A percentile compares a stretch with the other conserved stretches of the same genome.
phyloP scores from a whole-genome alignment of 2,888 invertebrate genomes.

The Callinectes sapidus region DNA sequence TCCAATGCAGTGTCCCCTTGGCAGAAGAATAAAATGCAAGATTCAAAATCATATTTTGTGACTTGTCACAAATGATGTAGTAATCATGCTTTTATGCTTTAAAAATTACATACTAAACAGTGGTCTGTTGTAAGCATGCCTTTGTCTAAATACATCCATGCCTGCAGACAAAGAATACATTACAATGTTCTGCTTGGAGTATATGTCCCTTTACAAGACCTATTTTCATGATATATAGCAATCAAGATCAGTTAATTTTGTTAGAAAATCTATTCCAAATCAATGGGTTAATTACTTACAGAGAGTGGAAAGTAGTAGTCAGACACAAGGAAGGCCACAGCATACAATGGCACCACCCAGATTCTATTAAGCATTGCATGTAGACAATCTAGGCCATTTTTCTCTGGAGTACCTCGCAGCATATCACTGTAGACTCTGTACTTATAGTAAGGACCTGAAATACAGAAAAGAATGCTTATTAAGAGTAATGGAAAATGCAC shows the following conservation, averaged over 20 bases:
- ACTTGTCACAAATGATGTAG: too few species aligned
- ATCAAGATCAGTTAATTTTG: not conserved
- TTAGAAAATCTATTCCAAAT: not conserved
- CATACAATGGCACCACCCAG: constrained; percentile 82
- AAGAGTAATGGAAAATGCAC: not conserved
- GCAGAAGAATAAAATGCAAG: too few species aligned
- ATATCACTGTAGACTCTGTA: constrained; percentile 91
- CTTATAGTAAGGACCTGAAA: constrained; percentile 92
- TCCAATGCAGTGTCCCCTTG: too few species aligned
- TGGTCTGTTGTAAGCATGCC: not conserved
- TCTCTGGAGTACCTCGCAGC: constrained; percentile 73
- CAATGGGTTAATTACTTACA: constrained; percentile 78
- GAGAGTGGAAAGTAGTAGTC: constrained; percentile 85
- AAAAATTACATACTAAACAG: not conserved
- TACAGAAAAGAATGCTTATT: not conserved
- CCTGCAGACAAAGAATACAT: not conserved
- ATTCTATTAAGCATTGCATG: constrained; percentile 80
- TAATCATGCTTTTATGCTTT: too few species aligned
- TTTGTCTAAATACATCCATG: not conserved
- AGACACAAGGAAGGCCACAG: constrained; percentile 82
- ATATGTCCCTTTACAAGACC: not conserved
- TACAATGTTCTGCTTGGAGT: not conserved
- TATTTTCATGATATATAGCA: not conserved
- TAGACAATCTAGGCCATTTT: constrained; percentile 54
- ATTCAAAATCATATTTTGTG: too few species aligned